Evolutionary conservation across 53 echinoderm and acorn worm genomes (phyloP).

Genomic region (Zoroaster sp.): DNA sequence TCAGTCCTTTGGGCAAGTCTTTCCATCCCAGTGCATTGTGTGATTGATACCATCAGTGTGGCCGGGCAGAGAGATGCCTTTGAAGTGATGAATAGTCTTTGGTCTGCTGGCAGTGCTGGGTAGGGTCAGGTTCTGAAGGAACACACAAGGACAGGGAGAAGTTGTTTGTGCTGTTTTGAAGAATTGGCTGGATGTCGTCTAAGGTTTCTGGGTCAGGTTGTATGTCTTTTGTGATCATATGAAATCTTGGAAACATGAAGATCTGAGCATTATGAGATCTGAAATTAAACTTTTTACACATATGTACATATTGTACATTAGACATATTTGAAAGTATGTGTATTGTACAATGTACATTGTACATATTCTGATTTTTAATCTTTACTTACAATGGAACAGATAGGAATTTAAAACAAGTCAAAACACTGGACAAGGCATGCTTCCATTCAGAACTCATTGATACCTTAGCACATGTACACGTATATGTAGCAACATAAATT

Average conservation of each 20-base stretch:
- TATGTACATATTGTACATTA: too few species aligned
- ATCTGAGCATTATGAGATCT: background rate
- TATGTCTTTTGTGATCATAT: background rate
- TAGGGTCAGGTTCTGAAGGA: background rate
- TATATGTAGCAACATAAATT: too few species aligned
- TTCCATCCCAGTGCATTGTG: background rate
- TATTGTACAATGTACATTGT: too few species aligned
- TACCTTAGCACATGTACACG: too few species aligned
- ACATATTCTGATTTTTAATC: too few species aligned
- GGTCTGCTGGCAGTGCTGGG: background rate
- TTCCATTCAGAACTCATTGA: too few species aligned
- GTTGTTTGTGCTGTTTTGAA: background rate
- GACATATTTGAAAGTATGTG: too few species aligned
- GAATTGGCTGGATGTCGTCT: background rate
- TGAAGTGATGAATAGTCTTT: background rate
- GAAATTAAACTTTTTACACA: too few species aligned
- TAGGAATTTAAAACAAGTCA: too few species aligned
- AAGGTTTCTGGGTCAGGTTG: background rate
- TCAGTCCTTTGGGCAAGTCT: background rate
- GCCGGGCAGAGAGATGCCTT: background rate
- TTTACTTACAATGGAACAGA: too few species aligned
- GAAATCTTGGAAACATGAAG: background rate
- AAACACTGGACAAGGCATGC: too few species aligned
- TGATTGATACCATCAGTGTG: background rate
- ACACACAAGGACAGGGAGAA: background rate